phyloP scores from a whole-genome alignment of 2,888 invertebrate species.

The Girardia tigrina region DNA sequence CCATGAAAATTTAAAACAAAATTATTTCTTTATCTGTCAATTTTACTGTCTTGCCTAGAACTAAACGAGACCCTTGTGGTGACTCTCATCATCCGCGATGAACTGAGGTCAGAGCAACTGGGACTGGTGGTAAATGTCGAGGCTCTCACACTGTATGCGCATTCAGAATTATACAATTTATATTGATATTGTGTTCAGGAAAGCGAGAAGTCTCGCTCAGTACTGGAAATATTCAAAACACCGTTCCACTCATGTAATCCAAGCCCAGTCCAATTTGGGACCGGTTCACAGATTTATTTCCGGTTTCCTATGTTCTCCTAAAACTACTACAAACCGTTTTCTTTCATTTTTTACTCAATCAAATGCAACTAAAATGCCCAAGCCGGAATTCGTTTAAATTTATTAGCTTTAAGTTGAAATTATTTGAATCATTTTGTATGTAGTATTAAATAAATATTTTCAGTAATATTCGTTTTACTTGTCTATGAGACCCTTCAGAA shows the following conservation, averaged over 20 bases:
- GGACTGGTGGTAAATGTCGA: not conserved
- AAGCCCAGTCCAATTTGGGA: not conserved
- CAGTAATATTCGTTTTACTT: too few relatives aligned
- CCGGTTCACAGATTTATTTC: not conserved
- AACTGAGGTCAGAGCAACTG: not conserved
- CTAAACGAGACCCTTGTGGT: not conserved
- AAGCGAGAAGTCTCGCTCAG: not conserved
- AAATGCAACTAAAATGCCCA: not conserved
- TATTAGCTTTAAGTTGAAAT: too few relatives aligned
- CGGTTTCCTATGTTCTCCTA: not conserved
- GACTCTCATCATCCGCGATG: not conserved
- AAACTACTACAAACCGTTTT: not conserved
- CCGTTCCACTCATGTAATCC: not conserved
- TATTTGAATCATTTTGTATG: too few relatives aligned
- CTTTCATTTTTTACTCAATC: constrained; percentile 8
- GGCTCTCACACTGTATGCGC: not conserved
- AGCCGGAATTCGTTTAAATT: constrained; percentile 6
- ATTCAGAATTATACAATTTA: too few relatives aligned
- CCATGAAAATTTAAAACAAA: too few relatives aligned
- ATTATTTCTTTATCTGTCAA: too few relatives aligned
- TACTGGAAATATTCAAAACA: constrained; percentile 10
- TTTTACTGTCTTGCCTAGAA: too few relatives aligned
- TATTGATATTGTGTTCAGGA: too few relatives aligned
- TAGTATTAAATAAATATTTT: too few relatives aligned
- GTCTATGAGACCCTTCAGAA: too few relatives aligned